phyloP scores from a whole-genome alignment of 2,113 vertebrate species.

The Chaenocephalus aceratus region DNA sequence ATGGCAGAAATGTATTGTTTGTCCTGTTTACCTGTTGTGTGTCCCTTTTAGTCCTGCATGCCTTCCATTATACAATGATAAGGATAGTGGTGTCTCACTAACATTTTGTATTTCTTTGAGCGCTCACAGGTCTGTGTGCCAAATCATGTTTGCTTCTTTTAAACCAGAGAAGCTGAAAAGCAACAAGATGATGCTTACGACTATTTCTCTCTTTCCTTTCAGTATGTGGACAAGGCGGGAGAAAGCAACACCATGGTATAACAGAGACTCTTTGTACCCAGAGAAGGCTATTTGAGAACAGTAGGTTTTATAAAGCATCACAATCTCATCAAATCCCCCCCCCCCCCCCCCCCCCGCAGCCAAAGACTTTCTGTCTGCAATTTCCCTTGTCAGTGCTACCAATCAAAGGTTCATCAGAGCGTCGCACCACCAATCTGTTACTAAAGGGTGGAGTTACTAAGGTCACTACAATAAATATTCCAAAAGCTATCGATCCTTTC shows the following conservation, averaged over 20 bases:
- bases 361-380: constrained; percentile 55
- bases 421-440: constrained; percentile 42
- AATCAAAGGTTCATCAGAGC: constrained; percentile 28
- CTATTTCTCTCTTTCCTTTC: constrained; percentile 54
- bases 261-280: constrained; percentile 73
- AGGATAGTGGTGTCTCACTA: neutral
- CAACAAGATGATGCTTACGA: constrained; percentile 19
- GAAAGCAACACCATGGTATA: constrained; percentile 99
- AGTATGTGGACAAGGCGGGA: constrained; percentile 95
- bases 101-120: neutral
- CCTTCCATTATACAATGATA: neutral
- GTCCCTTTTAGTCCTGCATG: constrained; percentile 47
- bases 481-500: constrained; percentile 14
- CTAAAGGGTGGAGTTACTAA: constrained; percentile 41
- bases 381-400: constrained; percentile 22
- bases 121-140: neutral
- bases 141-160: neutral
- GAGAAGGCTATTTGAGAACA: constrained; percentile 32
- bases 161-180: neutral
- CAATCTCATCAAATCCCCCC: constrained; percentile 32
- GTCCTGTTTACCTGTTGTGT: constrained; percentile 27
- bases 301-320: constrained; percentile 57
- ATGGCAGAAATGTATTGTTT: neutral
- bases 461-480: constrained; percentile 38
- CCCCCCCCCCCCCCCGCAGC: constrained; percentile 22